Conservation (phyloP, 2,113 vertebrate species). For the Calonectris borealis region DNA sequence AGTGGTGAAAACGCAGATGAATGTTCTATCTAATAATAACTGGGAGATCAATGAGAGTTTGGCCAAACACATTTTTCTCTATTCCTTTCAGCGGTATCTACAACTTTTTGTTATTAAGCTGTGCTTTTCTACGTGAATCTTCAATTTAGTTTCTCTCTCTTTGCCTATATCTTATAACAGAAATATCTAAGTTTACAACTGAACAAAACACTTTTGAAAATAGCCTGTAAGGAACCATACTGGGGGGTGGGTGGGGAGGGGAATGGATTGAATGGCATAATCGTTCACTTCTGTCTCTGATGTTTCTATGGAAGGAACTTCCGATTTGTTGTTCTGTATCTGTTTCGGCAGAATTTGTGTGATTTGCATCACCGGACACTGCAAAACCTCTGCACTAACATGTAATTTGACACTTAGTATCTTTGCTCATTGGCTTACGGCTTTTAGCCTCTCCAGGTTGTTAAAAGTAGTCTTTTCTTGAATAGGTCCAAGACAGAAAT, state of each 20-base stretch:
- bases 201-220: background rate
- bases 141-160: background rate
- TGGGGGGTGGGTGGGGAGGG: background rate
- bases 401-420: background rate
- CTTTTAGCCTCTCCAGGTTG: background rate
- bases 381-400: background rate
- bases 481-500: background rate
- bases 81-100: background rate
- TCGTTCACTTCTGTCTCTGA: background rate
- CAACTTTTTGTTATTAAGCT: background rate
- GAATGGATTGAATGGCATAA: background rate
- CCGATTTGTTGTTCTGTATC: background rate
- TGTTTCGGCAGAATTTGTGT: background rate
- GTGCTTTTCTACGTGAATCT: background rate
- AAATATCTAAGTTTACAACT: background rate
- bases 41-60: constrained; percentile 23
- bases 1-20: constrained; percentile 50
- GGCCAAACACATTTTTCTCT: background rate
- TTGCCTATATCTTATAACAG: background rate
- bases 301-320: background rate
- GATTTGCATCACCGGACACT: background rate
- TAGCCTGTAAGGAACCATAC: background rate
- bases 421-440: background rate
- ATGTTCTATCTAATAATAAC: constrained; percentile 65
- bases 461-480: background rate